Conservation (phyloP, 1,140 invertebrate genomes). For the Frieseomelitta varia region DNA sequence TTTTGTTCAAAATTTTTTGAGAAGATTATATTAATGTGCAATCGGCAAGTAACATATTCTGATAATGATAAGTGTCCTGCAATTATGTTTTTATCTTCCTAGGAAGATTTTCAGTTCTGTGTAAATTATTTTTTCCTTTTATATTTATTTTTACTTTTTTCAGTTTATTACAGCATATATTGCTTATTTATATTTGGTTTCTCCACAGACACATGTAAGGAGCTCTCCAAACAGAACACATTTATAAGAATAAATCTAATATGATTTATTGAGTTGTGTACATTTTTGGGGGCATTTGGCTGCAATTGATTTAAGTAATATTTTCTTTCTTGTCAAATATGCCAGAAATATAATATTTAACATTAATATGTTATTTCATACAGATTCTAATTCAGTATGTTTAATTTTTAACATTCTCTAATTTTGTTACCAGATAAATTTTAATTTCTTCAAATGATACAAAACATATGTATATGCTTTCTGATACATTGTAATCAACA, state of each 20-base stretch:
- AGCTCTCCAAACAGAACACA: slow-evolving; percentile 71
- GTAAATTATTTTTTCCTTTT: slow-evolving; percentile 7
- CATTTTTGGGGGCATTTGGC: slow-evolving; percentile 28
- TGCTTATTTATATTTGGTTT: slow-evolving; percentile 67
- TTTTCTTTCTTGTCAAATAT: slow-evolving; percentile 14
- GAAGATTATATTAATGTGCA: slow-evolving; percentile 18
- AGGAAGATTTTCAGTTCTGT: slow-evolving; percentile 8
- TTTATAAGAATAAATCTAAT: slow-evolving; percentile 53
- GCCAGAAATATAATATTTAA: slow-evolving; percentile 22
- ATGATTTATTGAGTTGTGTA: slow-evolving; percentile 44
- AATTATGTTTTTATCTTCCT: neutral
- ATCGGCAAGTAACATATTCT: slow-evolving; percentile 39
- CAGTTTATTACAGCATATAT: slow-evolving; percentile 31
- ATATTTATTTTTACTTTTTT: slow-evolving; percentile 22
- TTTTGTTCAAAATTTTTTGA: neutral
- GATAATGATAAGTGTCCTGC: neutral
- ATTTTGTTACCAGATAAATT: slow-evolving; percentile 18
- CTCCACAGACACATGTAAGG: slow-evolving; percentile 75
- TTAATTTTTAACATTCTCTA: slow-evolving; percentile 32
- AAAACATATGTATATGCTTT: slow-evolving; percentile 13
- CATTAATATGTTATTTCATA: slow-evolving; percentile 16
- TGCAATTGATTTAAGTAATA: slow-evolving; percentile 26
- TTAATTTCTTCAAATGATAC: slow-evolving; percentile 28
- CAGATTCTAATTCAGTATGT: slow-evolving; percentile 23
- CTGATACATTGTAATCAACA: slow-evolving; percentile 28